Evolutionary conservation across 2,888 invertebrate genomes (phyloP).

Genomic region (Scaptomyza caliginosa): DNA sequence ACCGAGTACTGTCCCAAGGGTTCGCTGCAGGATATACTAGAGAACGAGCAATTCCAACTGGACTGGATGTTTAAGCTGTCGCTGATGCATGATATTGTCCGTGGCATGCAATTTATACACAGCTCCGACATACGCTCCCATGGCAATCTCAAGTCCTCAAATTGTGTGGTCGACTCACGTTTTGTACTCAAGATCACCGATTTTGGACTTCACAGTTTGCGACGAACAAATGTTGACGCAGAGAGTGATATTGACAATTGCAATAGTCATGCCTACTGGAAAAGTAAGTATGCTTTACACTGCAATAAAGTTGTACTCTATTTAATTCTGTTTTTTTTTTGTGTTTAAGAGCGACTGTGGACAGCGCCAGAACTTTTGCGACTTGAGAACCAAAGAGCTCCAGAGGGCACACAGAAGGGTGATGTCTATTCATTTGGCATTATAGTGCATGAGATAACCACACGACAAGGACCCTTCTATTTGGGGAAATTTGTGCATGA

Average conservation of each 20-base stretch:
- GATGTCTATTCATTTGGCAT: constrained; percentile 98
- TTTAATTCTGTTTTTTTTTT: too few relatives aligned
- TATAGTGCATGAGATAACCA: constrained; percentile 96
- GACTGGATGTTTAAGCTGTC: constrained; percentile 98
- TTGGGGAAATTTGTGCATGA: constrained; percentile 87
- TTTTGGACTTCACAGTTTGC: constrained; percentile 94
- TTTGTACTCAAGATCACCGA: constrained; percentile 98
- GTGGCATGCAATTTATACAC: constrained; percentile 98
- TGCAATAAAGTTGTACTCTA: too few relatives aligned
- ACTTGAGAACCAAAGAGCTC: constrained; percentile 86
- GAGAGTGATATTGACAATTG: constrained; percentile 86
- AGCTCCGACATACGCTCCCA: constrained; percentile 95
- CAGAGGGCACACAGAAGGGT: constrained; percentile 93
- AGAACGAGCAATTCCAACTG: constrained; percentile 95
- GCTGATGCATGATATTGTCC: constrained; percentile 96
- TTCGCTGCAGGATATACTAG: constrained; percentile 94
- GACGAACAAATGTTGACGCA: constrained; percentile 85
- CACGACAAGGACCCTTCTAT: constrained; percentile 94
- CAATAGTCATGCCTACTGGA: constrained; percentile 90
- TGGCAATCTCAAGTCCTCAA: constrained; percentile 97
- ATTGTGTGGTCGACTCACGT: constrained; percentile 98
- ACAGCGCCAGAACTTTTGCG: constrained; percentile 95
- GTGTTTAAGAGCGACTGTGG: constrained; percentile 91
- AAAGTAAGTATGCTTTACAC: constrained; percentile 86
- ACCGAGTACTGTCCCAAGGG: constrained; percentile 99